Conservation (phyloP, 1,140 invertebrate species). For the Caenorhabditis latens region DNA sequence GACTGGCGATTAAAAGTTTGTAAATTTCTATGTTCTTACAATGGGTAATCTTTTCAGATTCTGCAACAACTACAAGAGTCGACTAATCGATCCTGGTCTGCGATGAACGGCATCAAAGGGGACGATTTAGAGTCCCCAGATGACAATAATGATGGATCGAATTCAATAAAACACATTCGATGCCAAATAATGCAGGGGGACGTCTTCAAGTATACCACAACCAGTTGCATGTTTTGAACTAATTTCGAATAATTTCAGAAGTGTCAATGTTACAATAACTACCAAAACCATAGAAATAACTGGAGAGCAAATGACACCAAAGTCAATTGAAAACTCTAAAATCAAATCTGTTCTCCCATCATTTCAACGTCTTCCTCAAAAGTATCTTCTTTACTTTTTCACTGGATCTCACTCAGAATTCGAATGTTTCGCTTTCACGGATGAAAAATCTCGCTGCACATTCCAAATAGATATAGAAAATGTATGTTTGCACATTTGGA, state of each 20-base stretch:
- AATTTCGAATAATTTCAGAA: neutral
- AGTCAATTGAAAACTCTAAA: neutral
- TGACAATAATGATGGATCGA: neutral
- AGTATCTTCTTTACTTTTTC: constrained; percentile 34
- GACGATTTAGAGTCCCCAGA: neutral
- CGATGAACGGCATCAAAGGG: neutral
- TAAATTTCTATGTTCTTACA: neutral
- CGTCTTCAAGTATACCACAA: neutral
- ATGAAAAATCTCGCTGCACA: neutral
- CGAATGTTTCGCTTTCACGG: constrained; percentile 26
- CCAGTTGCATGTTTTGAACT: neutral
- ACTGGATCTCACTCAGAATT: constrained; percentile 13
- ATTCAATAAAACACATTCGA: neutral
- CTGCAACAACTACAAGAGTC: neutral
- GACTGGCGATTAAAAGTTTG: constrained; percentile 6
- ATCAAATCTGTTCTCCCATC: constrained; percentile 15
- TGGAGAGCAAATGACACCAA: neutral
- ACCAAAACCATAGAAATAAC: neutral
- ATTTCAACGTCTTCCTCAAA: constrained; percentile 29
- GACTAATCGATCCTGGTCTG: neutral
- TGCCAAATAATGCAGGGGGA: constrained; percentile 24
- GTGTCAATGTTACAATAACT: neutral
- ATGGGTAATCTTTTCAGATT: neutral
- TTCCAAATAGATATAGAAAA: constrained; percentile 6
- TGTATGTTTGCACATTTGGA: neutral